A percentile compares a stretch with the other conserved stretches of the same genome.
Conservation (phyloP, 2,113 vertebrate genomes). For the Mus pahari region DNA sequence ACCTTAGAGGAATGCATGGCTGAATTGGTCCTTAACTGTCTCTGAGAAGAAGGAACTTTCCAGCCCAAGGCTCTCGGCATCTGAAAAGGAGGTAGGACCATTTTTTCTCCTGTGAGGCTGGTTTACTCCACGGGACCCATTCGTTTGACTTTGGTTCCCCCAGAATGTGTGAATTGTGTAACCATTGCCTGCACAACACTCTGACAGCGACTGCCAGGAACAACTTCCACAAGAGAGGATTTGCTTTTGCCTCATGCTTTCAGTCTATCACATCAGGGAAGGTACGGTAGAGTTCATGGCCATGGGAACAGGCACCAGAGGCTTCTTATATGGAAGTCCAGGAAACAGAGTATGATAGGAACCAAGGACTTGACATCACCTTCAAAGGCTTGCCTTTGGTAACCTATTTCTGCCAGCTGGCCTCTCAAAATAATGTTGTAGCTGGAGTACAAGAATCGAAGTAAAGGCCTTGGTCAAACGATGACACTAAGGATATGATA, state of each 20-base stretch:
- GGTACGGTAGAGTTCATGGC: neutral
- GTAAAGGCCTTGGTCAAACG: neutral
- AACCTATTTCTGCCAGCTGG: neutral
- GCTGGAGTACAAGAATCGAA: neutral
- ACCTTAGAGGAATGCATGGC: constrained; percentile 18
- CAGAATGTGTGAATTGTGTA: neutral
- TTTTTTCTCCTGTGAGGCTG: neutral
- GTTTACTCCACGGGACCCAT: neutral
- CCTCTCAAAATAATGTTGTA: neutral
- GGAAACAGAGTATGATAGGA: neutral
- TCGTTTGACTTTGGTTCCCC: neutral
- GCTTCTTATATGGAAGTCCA: neutral
- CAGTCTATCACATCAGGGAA: neutral
- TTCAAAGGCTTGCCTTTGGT: neutral
- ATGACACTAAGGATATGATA: neutral
- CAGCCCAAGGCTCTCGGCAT: neutral
- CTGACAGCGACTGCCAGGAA: neutral
- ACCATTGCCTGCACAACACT: neutral
- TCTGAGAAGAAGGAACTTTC: neutral
- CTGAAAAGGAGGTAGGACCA: neutral
- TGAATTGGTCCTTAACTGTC: neutral
- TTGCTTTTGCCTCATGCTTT: neutral
- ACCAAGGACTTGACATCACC: neutral
- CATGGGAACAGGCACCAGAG: neutral
- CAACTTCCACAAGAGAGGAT: neutral